Percentiles rank a stretch among this genome's conserved stretches.
These are phyloP conservation scores for Drosophila setifemur DNA, from an alignment of 1,140 invertebrate genomes.

Conservation along the genomic window DNA sequence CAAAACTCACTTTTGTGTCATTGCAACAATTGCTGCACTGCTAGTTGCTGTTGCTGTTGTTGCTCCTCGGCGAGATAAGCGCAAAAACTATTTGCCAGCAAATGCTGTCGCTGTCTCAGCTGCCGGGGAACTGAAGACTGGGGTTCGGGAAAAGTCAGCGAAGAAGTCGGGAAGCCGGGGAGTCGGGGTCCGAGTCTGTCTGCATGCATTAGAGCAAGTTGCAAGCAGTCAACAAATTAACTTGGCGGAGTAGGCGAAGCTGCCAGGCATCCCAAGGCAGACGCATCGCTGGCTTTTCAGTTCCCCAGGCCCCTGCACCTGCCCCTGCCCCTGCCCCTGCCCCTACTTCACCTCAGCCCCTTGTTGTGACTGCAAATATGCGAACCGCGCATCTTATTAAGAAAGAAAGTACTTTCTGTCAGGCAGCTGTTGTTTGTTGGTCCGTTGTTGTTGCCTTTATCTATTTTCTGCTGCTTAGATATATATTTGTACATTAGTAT, in stretches of 20 bases:
- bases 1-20: constrained; percentile 80
- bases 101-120: constrained; percentile 63
- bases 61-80: constrained; percentile 48
- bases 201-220: constrained; percentile 80
- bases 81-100: constrained; percentile 59
- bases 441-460: constrained; percentile 20
- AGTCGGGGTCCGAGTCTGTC: constrained; percentile 21
- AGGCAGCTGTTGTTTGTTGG: constrained; percentile 52
- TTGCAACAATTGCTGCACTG: constrained; percentile 38
- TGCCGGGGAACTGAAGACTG: constrained; percentile 23
- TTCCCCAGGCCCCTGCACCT: neutral
- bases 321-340: neutral
- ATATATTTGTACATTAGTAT: constrained; percentile 11
- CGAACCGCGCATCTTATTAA: constrained; percentile 78
- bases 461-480: constrained; percentile 35
- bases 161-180: neutral
- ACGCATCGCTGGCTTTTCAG: constrained; percentile 26
- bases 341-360: neutral
- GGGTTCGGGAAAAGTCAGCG: neutral
- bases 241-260: constrained; percentile 46
- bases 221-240: constrained; percentile 73
- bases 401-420: constrained; percentile 79
- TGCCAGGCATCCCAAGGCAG: constrained; percentile 33
- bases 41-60: constrained; percentile 16
- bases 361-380: constrained; percentile 45